Evolutionary conservation across 2,797 vertebrate genomes (phyloP), one percentile per base, ranked within the genome.

Genomic region (Semotilus atromaculatus): DNA sequence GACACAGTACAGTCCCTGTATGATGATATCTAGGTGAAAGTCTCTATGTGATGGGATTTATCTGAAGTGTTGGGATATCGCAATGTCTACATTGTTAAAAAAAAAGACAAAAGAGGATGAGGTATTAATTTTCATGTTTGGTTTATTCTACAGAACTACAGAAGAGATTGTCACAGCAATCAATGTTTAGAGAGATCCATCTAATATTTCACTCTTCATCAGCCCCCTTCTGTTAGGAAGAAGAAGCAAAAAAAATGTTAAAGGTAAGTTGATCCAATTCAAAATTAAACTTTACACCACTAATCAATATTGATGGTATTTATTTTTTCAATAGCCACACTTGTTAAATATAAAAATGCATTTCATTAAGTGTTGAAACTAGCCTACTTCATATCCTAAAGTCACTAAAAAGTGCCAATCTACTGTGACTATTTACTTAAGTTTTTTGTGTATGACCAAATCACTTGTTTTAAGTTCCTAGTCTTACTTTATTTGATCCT

Each of bases 401-500:
- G 3, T 67, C 31, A 67, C 31, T 36, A 29, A 19, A 36, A 34
- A 34, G 29, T 34, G 31, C 18, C 0, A 1, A 16, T 16, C 45
- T 48, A 48, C 45, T 58, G 23, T 58, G 4, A n/a, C 23, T n/a
- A n/a, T 58, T 58, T 58, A 58, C 18, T 58, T n/a, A 9, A 58
- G 55, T 0, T 11, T 21, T 36, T 4, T 40, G 9, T 67, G 3
- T 45, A 13, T 48, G 45, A 71, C 23, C 38, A 43, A 70, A n/a
- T n/a, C 36, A 13, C 34, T 70, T 40, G 21, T 70, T 51, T 62
- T 7, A 62, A 62, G 4, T 73, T 11, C 3, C 23, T n/a, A 19
- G 11, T 31, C 74, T 58, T 48, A 96, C 96, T 94, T 96, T 48
- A 45, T 45, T 96, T 7, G 90, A 26, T 3, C 94, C 94, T 0